Evolutionary conservation across 1,140 invertebrate species (phyloP), one percentile per base, ranked within the genome.

Genomic region (Lordiphosa stackelbergi): DNA sequence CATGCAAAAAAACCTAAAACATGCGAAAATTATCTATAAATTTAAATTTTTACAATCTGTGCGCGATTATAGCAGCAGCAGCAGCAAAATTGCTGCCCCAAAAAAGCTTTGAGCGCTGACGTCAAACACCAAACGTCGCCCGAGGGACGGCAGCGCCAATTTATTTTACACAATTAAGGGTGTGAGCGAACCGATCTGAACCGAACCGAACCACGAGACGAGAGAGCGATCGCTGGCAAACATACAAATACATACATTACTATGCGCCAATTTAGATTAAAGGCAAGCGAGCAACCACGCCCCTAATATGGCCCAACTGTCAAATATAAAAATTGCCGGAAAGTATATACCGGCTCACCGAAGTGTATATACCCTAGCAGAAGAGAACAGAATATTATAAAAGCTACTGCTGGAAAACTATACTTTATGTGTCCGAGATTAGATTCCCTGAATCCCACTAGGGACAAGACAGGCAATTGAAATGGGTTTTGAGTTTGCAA

Each of bases 151-250:
- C 77, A 83, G 63, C 57, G 69, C 72, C 77, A 81, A 81, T 81
- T 83, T 81, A 81, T 81, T 81, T 81, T 81, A 81, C 77, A 81
- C 78, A 81, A 81, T 81, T 81, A 81, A 81, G 77, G 77, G 77
- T 81, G 77, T 81, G 77, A 60, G 66, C 72, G 61, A 66, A 58
- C 13, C 61, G 59, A 58, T 72, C 47, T 59, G 38, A 38, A 16
- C 34, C 36, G 42, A 35, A 42, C 19, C 51, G 34, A 52, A 46
- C 43, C 43, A 19, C 24, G 34, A 52, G 43, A 53, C 48, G 55
- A 41, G 61, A 69, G 71, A 69, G 60, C 66, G 71, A 79, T 81
- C 77, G 66, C 60, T 73, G 19, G 40, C 19, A 19, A 42, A 13
- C 41, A 53, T 40, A 47, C 11, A 52, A 31, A 37, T 31, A 40